These are phyloP conservation scores for Aleiodes leptofemur DNA, from an alignment of 2,888 invertebrate genomes.

Conservation along the genomic window DNA sequence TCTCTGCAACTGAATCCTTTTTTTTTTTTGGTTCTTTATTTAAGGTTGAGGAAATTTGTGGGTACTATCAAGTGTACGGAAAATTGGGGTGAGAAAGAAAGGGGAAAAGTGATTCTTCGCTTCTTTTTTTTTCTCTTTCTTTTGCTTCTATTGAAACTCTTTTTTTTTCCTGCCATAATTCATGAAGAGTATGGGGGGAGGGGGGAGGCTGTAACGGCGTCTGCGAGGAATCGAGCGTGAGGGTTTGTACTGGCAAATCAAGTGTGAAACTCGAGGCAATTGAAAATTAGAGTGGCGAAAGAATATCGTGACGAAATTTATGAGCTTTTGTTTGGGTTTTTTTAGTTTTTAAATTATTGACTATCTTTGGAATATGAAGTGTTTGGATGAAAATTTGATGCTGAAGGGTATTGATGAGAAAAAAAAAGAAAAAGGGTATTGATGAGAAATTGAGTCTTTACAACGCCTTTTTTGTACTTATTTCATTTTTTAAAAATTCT, in stretches of 20 bases:
- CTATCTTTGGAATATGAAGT: not conserved
- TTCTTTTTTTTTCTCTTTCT: not conserved
- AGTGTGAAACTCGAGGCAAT: conserved; percentile 28
- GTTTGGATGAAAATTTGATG: too few relatives aligned
- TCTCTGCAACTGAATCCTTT: not conserved
- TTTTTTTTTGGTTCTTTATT: not conserved
- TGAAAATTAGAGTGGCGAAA: conserved; percentile 10
- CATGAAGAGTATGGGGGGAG: not conserved
- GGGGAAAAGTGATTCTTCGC: conserved; percentile 1
- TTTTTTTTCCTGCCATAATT: conserved; percentile 21
- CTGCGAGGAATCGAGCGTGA: conserved; percentile 29
- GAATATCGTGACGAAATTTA: conserved; percentile 22
- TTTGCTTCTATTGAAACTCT: conserved; percentile 16
- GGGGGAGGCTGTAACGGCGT: conserved; percentile 22
- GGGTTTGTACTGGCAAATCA: conserved; percentile 27
- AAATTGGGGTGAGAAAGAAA: conserved; percentile 3
- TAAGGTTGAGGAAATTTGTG: conserved; percentile 14
- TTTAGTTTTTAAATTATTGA: conserved; percentile 10
- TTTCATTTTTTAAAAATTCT: too few relatives aligned
- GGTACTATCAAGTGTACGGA: conserved; percentile 23
- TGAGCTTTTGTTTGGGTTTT: conserved; percentile 21
- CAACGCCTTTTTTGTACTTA: too few relatives aligned
- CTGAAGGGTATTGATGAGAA: too few relatives aligned
- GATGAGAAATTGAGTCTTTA: too few relatives aligned
- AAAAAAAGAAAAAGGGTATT: too few relatives aligned